Conservation (phyloP, 2,797 vertebrate genomes). For the Perodicticus potto region DNA sequence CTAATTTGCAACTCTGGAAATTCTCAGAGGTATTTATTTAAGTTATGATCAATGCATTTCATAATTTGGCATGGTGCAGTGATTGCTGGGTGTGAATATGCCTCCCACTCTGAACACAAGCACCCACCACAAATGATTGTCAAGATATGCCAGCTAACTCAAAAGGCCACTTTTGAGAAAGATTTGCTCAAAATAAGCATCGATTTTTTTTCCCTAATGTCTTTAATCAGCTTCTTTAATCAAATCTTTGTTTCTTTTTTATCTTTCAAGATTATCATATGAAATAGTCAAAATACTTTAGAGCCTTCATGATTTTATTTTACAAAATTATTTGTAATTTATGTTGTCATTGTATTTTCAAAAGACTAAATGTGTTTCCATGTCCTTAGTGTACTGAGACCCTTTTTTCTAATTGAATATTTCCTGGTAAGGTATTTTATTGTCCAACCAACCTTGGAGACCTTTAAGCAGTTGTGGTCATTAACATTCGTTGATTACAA, state of each 20-base stretch:
- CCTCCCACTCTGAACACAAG: neutral
- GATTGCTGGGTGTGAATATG: neutral
- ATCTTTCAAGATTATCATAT: neutral
- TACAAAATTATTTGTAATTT: conserved; percentile 15
- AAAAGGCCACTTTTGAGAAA: neutral
- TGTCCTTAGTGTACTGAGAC: neutral
- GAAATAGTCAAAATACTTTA: neutral
- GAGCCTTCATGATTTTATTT: conserved; percentile 24
- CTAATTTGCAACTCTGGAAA: neutral
- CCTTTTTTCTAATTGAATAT: neutral
- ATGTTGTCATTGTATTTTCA: neutral
- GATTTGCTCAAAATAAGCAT: neutral
- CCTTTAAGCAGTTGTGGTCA: neutral
- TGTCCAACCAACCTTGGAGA: neutral
- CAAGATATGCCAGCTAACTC: neutral
- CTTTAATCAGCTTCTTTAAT: conserved; percentile 16
- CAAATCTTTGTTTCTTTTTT: neutral
- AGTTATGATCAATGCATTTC: neutral
- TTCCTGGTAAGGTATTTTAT: neutral
- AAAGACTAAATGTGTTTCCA: neutral
- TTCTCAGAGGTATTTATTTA: conserved; percentile 34
- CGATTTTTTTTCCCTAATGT: neutral
- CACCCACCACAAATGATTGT: neutral
- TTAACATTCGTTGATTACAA: neutral
- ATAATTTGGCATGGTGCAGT: neutral